Evolutionary conservation across 2,113 vertebrate species (phyloP).

Genomic region (Chelonoidis abingdonii): DNA sequence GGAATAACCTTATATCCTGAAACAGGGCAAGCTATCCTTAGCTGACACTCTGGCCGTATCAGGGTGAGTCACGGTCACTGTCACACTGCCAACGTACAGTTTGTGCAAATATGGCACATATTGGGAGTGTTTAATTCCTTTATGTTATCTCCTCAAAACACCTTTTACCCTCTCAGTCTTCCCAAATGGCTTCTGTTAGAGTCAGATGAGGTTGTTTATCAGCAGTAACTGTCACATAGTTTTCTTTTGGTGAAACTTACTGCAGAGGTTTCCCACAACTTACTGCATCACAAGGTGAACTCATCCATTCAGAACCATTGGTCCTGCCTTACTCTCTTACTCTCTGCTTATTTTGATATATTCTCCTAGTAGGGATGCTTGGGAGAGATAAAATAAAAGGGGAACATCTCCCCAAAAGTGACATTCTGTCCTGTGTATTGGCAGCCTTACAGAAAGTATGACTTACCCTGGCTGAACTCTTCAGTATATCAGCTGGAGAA

Average conservation of each 20-base stretch:
- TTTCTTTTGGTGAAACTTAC: neutral
- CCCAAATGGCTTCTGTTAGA: neutral
- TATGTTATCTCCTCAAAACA: conserved; percentile 57
- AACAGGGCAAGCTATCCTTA: neutral
- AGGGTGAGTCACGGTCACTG: conserved; percentile 36
- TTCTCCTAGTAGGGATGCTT: neutral
- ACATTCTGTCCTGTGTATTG: neutral
- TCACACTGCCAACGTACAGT: neutral
- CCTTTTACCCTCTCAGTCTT: conserved; percentile 29
- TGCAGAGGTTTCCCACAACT: neutral
- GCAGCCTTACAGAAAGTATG: neutral
- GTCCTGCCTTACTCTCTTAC: neutral
- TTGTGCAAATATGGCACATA: neutral
- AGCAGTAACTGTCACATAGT: neutral
- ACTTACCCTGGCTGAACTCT: conserved; percentile 27
- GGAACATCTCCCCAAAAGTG: neutral
- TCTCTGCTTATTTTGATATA: conserved; percentile 6
- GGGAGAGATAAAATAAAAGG: conserved; percentile 32
- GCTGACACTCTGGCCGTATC: neutral
- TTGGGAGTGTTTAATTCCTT: conserved; percentile 31
- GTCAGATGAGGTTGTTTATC: neutral
- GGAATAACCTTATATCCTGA: conserved; percentile 6
- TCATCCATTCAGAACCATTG: neutral
- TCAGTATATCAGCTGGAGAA: neutral
- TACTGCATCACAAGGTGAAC: neutral